Percentiles rank a stretch among this genome's conserved stretches.
These are phyloP conservation scores for Corvus hawaiiensis DNA, from an alignment of 2,113 vertebrate species.

Conservation along the genomic window DNA sequence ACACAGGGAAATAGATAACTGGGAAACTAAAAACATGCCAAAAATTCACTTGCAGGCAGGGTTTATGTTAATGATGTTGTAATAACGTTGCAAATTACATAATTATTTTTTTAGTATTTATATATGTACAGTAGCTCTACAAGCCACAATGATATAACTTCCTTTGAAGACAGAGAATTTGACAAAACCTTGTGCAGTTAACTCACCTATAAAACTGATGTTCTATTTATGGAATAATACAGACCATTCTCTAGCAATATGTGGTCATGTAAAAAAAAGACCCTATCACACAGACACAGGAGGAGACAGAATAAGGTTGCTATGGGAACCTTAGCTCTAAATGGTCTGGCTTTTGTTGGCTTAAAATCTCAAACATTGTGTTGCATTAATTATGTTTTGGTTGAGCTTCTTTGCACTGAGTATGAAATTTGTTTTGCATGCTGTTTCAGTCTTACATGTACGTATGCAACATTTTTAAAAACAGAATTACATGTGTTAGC, in stretches of 20 bases:
- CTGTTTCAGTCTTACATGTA: neutral
- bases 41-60: neutral
- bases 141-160: neutral
- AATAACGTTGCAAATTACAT: neutral
- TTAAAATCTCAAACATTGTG: slow-evolving; percentile 60
- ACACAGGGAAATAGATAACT: neutral
- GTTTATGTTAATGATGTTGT: neutral
- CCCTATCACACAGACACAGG: slow-evolving; percentile 48
- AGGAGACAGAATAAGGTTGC: slow-evolving; percentile 55
- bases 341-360: slow-evolving; percentile 56
- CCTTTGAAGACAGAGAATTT: neutral
- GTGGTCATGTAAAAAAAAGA: slow-evolving; percentile 44
- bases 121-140: neutral
- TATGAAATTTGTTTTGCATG: slow-evolving; percentile 4
- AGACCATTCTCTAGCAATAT: slow-evolving; percentile 48
- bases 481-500: neutral
- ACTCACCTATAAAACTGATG: slow-evolving; percentile 14
- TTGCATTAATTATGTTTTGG: slow-evolving; percentile 57
- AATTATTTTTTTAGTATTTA: neutral
- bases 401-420: neutral
- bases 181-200: neutral
- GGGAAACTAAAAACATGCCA: neutral
- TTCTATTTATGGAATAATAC: slow-evolving; percentile 49
- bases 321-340: slow-evolving; percentile 61
- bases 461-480: neutral